Evolutionary conservation across 2,113 vertebrate genomes (phyloP).

Genomic region (Cheilinus undulatus): DNA sequence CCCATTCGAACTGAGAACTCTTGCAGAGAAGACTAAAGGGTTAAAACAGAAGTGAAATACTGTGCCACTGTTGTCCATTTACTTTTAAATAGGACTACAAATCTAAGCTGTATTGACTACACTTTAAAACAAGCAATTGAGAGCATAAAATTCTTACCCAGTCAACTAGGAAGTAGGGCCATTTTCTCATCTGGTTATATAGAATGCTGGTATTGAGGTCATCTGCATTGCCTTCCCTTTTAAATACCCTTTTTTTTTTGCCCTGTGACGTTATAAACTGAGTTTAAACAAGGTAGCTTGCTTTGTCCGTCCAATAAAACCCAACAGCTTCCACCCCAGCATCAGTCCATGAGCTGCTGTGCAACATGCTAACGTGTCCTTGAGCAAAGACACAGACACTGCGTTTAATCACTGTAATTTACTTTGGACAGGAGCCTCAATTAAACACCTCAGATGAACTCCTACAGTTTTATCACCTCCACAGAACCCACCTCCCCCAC

Average conservation of each 20-base stretch:
- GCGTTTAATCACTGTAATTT: conserved; percentile 50
- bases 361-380: conserved; percentile 14
- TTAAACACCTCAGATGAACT: conserved; percentile 51
- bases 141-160: no score
- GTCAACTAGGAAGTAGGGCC: no score
- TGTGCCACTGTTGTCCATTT: no score
- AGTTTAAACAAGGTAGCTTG: background rate
- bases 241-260: no score
- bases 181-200: background rate
- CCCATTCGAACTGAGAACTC: no score
- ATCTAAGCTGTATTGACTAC: no score
- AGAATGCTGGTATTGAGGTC: no score
- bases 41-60: no score
- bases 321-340: conserved; percentile 11
- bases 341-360: conserved; percentile 16
- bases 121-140: no score
- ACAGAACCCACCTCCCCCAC: background rate
- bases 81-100: no score
- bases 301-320: background rate
- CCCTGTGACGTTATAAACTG: background rate
- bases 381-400: conserved; percentile 47
- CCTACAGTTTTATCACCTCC: conserved; percentile 37
- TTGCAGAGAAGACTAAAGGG: no score
- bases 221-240: no score
- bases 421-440: conserved; percentile 40